Conservation (phyloP, 2,113 vertebrate species). For the Nicator chloris region DNA sequence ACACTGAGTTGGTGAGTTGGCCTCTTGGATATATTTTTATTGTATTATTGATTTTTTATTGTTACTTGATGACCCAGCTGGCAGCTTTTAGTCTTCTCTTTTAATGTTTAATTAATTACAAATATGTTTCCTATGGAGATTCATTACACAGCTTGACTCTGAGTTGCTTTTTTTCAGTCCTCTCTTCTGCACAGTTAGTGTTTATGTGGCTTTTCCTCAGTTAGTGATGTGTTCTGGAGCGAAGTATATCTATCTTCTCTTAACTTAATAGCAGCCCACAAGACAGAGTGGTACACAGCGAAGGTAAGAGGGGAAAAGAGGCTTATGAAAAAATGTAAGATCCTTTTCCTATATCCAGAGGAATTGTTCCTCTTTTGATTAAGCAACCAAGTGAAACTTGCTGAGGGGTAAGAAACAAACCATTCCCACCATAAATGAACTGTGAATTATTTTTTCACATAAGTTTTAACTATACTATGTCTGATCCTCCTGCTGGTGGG, state of each 20-base stretch:
- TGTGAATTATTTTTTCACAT: background rate
- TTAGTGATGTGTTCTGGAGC: background rate
- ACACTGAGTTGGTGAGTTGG: background rate
- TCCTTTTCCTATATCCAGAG: background rate
- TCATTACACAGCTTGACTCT: background rate
- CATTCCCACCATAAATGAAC: background rate
- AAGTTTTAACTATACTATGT: background rate
- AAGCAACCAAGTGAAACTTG: background rate
- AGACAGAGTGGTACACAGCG: background rate
- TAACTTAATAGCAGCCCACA: background rate
- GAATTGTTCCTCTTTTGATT: background rate
- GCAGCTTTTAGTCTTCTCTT: background rate
- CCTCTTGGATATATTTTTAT: background rate
- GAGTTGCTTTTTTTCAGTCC: background rate
- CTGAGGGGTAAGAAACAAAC: background rate
- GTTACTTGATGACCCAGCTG: background rate
- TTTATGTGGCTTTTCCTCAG: background rate
- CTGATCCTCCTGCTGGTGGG: background rate
- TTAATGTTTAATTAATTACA: background rate
- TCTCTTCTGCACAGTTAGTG: background rate
- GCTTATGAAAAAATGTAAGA: background rate
- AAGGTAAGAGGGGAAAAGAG: background rate
- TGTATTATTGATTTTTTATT: background rate
- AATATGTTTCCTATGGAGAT: background rate
- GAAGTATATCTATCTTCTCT: background rate